Percentiles rank a stretch among this genome's conserved stretches.
phyloP scores from a whole-genome alignment of 2,888 invertebrate species.

The Trichopoda pennipes region DNA sequence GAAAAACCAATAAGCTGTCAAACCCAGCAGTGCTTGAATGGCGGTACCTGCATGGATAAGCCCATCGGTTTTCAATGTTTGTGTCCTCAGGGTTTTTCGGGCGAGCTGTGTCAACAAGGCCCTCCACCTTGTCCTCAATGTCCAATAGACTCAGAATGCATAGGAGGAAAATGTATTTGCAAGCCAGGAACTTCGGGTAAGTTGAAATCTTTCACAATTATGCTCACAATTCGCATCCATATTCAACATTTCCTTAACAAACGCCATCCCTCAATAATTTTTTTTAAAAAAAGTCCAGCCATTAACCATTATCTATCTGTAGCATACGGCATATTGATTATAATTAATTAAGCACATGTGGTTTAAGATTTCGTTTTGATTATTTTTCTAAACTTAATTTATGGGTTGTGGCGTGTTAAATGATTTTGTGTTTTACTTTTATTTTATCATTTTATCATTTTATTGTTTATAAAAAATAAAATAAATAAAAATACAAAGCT shows the following conservation, averaged over 20 bases:
- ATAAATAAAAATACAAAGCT: constrained; percentile 34
- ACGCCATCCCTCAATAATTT: no score
- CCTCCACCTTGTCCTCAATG: constrained; percentile 82
- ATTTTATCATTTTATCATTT: constrained; percentile 42
- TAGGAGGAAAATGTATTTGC: constrained; percentile 82
- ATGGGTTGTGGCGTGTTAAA: constrained; percentile 39
- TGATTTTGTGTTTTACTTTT: constrained; percentile 16
- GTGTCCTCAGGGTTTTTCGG: constrained; percentile 85
- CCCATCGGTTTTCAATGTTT: constrained; percentile 85
- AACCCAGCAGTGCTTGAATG: constrained; percentile 88
- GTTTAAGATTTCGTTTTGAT: constrained; percentile 27
- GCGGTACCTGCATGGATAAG: constrained; percentile 85
- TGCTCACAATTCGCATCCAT: constrained; percentile 7
- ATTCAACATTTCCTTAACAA: neutral
- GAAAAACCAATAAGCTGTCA: constrained; percentile 85
- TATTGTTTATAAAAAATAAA: constrained; percentile 15
- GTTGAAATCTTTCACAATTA: constrained; percentile 52
- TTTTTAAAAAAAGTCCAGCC: no score
- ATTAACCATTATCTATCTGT: no score
- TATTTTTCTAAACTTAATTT: neutral
- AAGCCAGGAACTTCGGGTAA: constrained; percentile 80
- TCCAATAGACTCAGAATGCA: constrained; percentile 86
- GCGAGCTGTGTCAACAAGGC: constrained; percentile 79
- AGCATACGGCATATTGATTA: neutral
- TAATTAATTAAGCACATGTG: constrained; percentile 16